phyloP scores from a whole-genome alignment of 2,888 invertebrate species.

The Bruchidius siliquastri region DNA sequence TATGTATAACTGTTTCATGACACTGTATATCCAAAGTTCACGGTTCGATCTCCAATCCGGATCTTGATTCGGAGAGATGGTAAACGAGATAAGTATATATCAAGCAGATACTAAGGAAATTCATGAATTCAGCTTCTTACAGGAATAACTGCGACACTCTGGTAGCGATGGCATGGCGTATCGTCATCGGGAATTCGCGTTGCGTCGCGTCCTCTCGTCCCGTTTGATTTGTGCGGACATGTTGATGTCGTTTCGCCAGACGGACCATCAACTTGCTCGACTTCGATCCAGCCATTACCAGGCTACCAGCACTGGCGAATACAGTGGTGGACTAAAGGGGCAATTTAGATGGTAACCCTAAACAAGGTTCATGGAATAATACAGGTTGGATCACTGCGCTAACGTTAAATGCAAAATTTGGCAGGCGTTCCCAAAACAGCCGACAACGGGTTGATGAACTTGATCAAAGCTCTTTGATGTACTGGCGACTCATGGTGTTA shows the following conservation, averaged over 20 bases:
- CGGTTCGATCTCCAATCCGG: neutral
- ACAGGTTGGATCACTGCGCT: no score
- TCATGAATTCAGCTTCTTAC: neutral
- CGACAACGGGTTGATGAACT: no score
- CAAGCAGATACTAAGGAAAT: neutral
- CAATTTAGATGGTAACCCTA: no score
- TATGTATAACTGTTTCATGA: neutral
- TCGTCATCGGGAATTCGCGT: neutral
- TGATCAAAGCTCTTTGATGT: no score
- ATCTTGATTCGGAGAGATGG: neutral
- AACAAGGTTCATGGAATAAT: no score
- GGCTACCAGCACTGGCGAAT: neutral
- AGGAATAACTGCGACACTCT: neutral
- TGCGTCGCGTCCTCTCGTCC: neutral
- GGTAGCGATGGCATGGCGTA: neutral
- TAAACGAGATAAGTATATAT: neutral
- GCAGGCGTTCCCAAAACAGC: no score
- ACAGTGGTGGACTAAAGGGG: neutral
- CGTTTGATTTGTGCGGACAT: neutral
- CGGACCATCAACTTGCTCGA: neutral
- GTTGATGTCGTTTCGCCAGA: neutral
- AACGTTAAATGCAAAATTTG: no score
- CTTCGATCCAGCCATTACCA: neutral
- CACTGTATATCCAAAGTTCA: neutral
- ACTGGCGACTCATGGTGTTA: no score